phyloP scores from a whole-genome alignment of 2,888 invertebrate genomes.

The Listrodromus nycthemerus region DNA sequence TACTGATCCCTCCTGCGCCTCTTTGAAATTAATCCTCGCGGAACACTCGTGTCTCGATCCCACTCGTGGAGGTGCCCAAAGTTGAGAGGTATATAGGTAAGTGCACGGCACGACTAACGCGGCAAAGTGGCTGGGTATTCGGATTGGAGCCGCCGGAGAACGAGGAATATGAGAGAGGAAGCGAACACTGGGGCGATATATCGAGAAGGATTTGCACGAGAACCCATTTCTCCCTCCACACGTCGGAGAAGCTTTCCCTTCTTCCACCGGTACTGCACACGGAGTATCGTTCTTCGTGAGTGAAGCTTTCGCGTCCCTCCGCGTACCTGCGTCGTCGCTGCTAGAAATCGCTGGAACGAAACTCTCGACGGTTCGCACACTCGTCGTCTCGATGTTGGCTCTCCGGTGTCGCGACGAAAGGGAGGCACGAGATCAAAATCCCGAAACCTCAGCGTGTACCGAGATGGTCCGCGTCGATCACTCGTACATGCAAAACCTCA shows the following conservation, averaged over 20 bases:
- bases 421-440: constrained; percentile 46
- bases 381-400: not conserved
- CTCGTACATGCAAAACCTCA: constrained; percentile 56
- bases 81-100: constrained; percentile 27
- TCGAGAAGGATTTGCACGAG: constrained; percentile 54
- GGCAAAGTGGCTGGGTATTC: constrained; percentile 37
- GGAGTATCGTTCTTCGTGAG: constrained; percentile 29
- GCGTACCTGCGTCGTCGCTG: constrained; percentile 10
- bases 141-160: constrained; percentile 19
- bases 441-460: constrained; percentile 36
- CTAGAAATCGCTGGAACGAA: not conserved
- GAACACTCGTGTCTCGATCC: not conserved
- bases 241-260: constrained; percentile 37
- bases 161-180: constrained; percentile 21
- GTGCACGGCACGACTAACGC: not conserved
- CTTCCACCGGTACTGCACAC: not conserved
- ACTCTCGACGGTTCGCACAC: not conserved
- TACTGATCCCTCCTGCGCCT: constrained; percentile 46
- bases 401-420: constrained; percentile 12
- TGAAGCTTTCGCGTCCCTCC: not conserved
- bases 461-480: constrained; percentile 46
- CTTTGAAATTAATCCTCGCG: constrained; percentile 55
- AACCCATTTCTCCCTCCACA: constrained; percentile 30
- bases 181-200: constrained; percentile 46
- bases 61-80: constrained; percentile 18